Conservation (phyloP, 2,888 invertebrate species). For the Rhorus exstirpatorius region DNA sequence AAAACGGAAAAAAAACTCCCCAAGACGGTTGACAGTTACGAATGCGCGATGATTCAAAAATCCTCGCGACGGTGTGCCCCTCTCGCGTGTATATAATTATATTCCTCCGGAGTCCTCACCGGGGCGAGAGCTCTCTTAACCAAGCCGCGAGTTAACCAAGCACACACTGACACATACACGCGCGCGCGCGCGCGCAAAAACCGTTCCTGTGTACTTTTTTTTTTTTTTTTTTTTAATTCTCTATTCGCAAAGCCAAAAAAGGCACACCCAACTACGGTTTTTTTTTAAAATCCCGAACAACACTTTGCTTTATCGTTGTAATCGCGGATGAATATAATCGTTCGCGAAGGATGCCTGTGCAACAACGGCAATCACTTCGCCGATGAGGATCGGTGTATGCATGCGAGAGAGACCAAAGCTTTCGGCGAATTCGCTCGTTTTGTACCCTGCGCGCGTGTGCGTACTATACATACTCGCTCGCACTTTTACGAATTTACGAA, state of each 20-base stretch:
- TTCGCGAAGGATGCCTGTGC: neutral
- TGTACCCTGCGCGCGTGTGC: conserved; percentile 6
- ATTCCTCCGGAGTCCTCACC: conserved; percentile 57
- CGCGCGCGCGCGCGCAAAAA: conserved; percentile 36
- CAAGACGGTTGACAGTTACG: conserved; percentile 79
- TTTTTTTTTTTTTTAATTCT: conserved; percentile 19
- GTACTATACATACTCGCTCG: conserved; percentile 38
- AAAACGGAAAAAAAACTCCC: conserved; percentile 39
- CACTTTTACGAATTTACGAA: conserved; percentile 73
- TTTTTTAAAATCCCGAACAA: neutral
- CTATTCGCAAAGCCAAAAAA: conserved; percentile 63
- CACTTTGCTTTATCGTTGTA: neutral
- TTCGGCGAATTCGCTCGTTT: conserved; percentile 43
- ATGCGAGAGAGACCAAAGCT: neutral
- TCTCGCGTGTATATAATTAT: conserved; percentile 61
- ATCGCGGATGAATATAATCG: neutral
- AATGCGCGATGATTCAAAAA: conserved; percentile 79
- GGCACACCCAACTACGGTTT: conserved; percentile 75
- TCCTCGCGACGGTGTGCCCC: conserved; percentile 68
- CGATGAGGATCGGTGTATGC: neutral
- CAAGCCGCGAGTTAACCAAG: conserved; percentile 30
- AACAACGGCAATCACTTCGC: neutral
- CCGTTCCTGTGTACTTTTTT: conserved; percentile 15
- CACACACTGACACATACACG: conserved; percentile 29
- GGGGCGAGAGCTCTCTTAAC: conserved; percentile 26